These are phyloP conservation scores for Enhydra lutris DNA, from an alignment of 2,113 vertebrate genomes.

Conservation along the genomic window DNA sequence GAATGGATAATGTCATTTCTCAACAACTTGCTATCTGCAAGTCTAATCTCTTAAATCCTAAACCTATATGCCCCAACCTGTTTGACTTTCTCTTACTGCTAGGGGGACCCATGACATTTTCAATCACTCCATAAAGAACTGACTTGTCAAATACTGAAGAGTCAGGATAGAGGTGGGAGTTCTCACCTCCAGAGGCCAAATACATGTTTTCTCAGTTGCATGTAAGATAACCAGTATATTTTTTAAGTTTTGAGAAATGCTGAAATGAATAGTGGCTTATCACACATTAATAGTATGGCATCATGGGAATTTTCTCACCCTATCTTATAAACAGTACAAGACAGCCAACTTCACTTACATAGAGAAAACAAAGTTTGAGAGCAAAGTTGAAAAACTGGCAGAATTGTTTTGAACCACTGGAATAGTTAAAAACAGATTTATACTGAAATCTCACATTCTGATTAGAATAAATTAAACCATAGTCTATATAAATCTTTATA, in stretches of 20 bases:
- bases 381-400: slow-evolving; percentile 10
- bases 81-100: not conserved
- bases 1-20: not conserved
- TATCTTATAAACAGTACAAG: not conserved
- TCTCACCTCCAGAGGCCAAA: not conserved
- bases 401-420: slow-evolving; percentile 24
- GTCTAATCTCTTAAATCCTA: not conserved
- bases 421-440: slow-evolving; percentile 40
- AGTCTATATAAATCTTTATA: not conserved
- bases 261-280: not conserved
- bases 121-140: not conserved
- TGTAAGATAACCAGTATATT: not conserved
- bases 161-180: not conserved
- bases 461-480: slow-evolving; percentile 45
- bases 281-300: not conserved
- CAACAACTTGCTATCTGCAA: not conserved
- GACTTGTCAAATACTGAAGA: not conserved
- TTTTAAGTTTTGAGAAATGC: not conserved
- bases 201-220: not conserved
- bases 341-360: not conserved
- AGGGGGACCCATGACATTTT: not conserved
- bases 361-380: not conserved
- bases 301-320: not conserved
- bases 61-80: not conserved
- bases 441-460: slow-evolving; percentile 40